A percentile compares a stretch with the other conserved stretches of the same genome.
phyloP scores from a whole-genome alignment of 2,888 invertebrate species.

The Crepidodera aurea region DNA sequence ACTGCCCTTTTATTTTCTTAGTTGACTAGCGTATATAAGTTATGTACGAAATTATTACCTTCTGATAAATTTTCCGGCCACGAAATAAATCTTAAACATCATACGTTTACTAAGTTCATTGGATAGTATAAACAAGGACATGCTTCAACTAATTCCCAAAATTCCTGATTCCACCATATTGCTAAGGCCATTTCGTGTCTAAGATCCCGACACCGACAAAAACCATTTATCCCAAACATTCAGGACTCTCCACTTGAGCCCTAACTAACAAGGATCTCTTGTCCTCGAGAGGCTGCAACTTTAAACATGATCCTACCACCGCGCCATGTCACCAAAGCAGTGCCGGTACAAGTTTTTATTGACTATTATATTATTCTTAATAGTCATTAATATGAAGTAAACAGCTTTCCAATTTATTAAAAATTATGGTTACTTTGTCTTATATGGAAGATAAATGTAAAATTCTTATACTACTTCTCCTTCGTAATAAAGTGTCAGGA shows the following conservation, averaged over 20 bases:
- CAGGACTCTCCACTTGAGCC: constrained; percentile 13
- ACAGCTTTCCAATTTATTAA: neutral
- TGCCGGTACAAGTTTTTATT: neutral
- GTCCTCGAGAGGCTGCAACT: neutral
- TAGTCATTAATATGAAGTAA: neutral
- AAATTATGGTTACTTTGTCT: neutral
- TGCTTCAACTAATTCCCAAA: neutral
- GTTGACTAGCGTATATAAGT: too few relatives aligned
- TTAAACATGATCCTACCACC: constrained; percentile 15
- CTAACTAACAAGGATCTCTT: constrained; percentile 23
- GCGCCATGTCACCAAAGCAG: neutral
- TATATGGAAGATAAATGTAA: neutral
- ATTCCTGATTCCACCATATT: neutral
- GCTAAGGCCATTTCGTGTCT: constrained; percentile 5
- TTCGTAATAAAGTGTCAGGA: too few relatives aligned
- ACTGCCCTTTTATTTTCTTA: too few relatives aligned
- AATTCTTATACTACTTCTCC: neutral
- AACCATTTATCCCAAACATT: constrained; percentile 21
- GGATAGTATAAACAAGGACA: neutral
- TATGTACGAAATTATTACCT: too few relatives aligned
- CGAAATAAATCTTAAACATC: neutral
- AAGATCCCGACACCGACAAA: constrained; percentile 13
- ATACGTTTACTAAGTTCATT: neutral
- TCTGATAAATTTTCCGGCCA: too few relatives aligned
- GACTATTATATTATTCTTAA: neutral